Conservation (phyloP, 2,113 vertebrate species). For the Lasiurus cinereus region DNA sequence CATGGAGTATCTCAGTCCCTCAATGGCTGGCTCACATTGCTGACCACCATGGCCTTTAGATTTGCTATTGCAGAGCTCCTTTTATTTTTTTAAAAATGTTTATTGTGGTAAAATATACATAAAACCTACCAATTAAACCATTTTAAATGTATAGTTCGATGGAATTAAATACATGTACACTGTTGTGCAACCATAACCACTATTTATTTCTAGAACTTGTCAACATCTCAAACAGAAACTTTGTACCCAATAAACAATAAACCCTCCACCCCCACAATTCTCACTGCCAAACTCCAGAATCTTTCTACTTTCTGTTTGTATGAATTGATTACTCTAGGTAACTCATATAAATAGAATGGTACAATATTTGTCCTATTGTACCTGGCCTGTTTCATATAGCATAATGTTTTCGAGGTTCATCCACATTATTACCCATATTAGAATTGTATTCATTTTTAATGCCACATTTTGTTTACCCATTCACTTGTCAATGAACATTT, state of each 20-base stretch:
- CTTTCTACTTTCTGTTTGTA: neutral
- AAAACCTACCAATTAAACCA: neutral
- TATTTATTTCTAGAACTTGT: neutral
- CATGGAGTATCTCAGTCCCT: neutral
- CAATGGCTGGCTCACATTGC: neutral
- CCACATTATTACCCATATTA: neutral
- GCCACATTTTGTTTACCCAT: neutral
- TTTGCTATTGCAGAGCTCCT: neutral
- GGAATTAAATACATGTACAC: neutral
- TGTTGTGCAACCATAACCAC: neutral
- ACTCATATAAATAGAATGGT: neutral
- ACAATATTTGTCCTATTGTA: neutral
- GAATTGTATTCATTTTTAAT: neutral
- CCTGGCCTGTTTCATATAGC: neutral
- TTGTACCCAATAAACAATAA: neutral
- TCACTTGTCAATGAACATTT: neutral
- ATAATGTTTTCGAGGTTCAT: neutral
- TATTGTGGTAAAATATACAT: neutral
- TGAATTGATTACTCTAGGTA: neutral
- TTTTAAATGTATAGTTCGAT: neutral
- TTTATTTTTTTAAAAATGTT: neutral
- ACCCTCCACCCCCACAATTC: rapidly evolving
- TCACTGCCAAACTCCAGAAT: rapidly evolving
- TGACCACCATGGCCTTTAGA: neutral
- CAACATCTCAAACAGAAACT: neutral